Evolutionary conservation across 2,888 invertebrate genomes (phyloP), one percentile per base, ranked within the genome.

Genomic region (Phymatocera aterrima): DNA sequence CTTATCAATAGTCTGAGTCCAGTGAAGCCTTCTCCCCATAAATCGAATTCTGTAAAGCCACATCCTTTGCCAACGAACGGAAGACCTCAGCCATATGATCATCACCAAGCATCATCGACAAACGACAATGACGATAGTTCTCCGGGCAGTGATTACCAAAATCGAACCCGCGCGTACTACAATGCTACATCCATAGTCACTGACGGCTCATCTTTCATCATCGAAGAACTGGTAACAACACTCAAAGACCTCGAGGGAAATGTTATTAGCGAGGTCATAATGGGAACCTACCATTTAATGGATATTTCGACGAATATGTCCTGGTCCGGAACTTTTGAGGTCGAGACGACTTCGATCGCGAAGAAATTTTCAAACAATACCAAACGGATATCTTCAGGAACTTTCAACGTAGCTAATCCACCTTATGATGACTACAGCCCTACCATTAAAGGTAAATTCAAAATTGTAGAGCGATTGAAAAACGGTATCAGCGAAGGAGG

Each of bases 241-340:
- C 3, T 57, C n/a, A 4, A 24, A 34, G 57, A 74, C 31, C 8
- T n/a, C 8, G 54, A 54, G 24, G 54, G 54, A 24, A 40, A 40
- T 15, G 57, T 74, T 34, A 40, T 74, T 12, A 21, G 21, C 18
- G 1, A 37, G 24, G 28, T 54, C 40, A 24, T 3, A 57, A 54
- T 40, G 21, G 74, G 57, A 34, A 74, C 37, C 4, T 74, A 37
- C 6, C 24, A 40, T 54, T 40, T 74, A 6, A 21, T 37, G 74
- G 31, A 74, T 8, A 51, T 18, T 34, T 8, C 4, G 8, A 40
- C 74, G 12, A 74, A 74, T 5, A 31, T 37, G 24, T 54, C 74
- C 15, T 74, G 74, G 74, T 57, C 37, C 37, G 74, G 74, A 74
- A 15, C 40, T 24, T 74, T 74, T 12, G 74, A 74, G n/a, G 70